phyloP scores from a whole-genome alignment of 92 coral and sea anemone species.

The Epizoanthus stellaris region DNA sequence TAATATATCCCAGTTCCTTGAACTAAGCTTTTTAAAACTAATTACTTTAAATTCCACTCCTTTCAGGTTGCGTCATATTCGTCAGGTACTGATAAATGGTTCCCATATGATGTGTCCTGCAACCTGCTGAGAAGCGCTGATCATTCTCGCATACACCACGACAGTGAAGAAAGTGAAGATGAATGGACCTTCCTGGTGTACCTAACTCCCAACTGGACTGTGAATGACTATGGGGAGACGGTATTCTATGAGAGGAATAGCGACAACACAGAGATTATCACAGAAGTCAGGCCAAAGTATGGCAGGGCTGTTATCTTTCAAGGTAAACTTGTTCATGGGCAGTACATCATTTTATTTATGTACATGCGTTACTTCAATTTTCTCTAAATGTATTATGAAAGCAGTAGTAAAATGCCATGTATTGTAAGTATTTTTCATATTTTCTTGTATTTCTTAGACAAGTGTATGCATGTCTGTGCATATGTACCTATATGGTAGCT shows the following conservation, averaged over 20 bases:
- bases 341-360: too few relatives aligned
- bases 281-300: constrained; percentile 96
- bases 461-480: too few relatives aligned
- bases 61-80: constrained; percentile 77
- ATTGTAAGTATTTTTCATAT: too few relatives aligned
- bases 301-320: constrained; percentile 96
- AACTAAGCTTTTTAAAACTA: neutral
- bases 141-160: constrained; percentile 94
- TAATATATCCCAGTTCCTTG: neutral
- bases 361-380: neutral
- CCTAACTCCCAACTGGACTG: constrained; percentile 90
- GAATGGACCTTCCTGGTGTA: constrained; percentile 97
- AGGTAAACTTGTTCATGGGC: constrained; percentile 11
- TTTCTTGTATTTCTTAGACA: too few relatives aligned
- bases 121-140: constrained; percentile 96
- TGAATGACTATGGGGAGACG: constrained; percentile 98
- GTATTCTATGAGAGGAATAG: constrained; percentile 89
- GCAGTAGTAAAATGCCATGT: neutral
- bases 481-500: too few relatives aligned
- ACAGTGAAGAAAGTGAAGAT: constrained; percentile 75
- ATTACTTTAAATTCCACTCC: neutral
- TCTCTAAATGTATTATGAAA: neutral
- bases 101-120: constrained; percentile 97
- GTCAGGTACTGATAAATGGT: constrained; percentile 86
- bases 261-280: constrained; percentile 86